Conservation (phyloP, 2,113 vertebrate genomes). For the Balaeniceps rex region DNA sequence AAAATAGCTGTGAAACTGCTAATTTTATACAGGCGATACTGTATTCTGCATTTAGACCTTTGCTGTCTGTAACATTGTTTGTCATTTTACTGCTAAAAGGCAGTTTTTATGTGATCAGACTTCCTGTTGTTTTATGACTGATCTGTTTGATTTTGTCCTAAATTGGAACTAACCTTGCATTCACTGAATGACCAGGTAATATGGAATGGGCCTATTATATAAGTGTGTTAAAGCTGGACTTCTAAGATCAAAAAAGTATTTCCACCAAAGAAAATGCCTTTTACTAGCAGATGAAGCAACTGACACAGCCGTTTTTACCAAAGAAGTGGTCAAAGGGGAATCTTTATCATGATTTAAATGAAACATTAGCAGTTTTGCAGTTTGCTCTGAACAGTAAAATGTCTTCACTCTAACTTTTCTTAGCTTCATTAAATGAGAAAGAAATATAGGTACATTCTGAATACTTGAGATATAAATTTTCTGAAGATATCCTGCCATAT, state of each 20-base stretch:
- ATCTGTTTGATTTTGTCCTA: not conserved
- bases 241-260: not conserved
- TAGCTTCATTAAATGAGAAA: not conserved
- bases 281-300: not conserved
- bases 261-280: constrained; percentile 6
- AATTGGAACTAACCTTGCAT: not conserved
- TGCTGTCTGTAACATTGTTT: not conserved
- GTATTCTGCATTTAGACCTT: not conserved
- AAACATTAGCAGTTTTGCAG: not conserved
- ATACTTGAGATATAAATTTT: not conserved
- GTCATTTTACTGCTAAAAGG: not conserved
- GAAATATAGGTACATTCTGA: not conserved
- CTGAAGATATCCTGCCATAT: not conserved
- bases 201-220: not conserved
- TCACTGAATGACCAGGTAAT: not conserved
- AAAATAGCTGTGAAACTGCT: not conserved
- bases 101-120: not conserved
- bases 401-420: not conserved
- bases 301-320: not conserved
- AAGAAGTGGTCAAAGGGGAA: constrained; percentile 35
- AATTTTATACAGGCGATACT: not conserved
- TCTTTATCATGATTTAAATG: not conserved
- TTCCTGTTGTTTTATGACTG: not conserved
- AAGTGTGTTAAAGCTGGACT: not conserved
- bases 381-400: not conserved